Percentiles rank a stretch among this genome's conserved stretches.
Conservation (phyloP, 2,888 invertebrate genomes). For the Caenorhabditis afra region DNA sequence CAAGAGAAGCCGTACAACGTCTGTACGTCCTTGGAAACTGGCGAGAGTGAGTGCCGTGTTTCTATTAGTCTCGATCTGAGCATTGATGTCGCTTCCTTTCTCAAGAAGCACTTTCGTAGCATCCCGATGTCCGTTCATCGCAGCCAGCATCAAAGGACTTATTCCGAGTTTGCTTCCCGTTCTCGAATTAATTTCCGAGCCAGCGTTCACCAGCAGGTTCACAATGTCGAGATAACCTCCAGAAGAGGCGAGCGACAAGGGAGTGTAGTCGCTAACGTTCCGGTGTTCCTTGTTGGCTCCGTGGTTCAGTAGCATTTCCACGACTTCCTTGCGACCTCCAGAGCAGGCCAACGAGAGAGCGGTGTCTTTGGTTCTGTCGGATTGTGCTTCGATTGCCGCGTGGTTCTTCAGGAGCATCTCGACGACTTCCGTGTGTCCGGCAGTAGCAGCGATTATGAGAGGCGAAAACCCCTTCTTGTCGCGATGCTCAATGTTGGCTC, state of each 20-base stretch:
- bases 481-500: conserved; percentile 96
- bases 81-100: conserved; percentile 99
- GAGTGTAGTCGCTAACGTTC: conserved; percentile 99
- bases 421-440: conserved; percentile 92
- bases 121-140: conserved; percentile 97
- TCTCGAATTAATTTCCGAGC: conserved; percentile 96
- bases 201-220: conserved; percentile 91
- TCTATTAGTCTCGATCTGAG: conserved; percentile 94
- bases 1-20: conserved; percentile 95
- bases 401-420: conserved; percentile 93
- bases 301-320: conserved; percentile 90
- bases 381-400: conserved; percentile 98
- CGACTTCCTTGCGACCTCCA: conserved; percentile 95
- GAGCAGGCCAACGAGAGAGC: conserved; percentile 97
- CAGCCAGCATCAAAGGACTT: conserved; percentile 97
- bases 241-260: conserved; percentile 96
- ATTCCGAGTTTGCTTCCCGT: conserved; percentile 87
- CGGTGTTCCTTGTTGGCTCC: conserved; percentile 95
- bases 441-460: conserved; percentile 95
- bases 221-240: conserved; percentile 98
- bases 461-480: conserved; percentile 98
- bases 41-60: conserved; percentile 98
- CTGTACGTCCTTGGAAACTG: conserved; percentile 86
- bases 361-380: conserved; percentile 95
- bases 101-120: conserved; percentile 93